Percentiles rank a stretch among this genome's conserved stretches.
These are phyloP conservation scores for Galaxea fascicularis DNA, from an alignment of 92 coral and sea anemone species.

Conservation along the genomic window DNA sequence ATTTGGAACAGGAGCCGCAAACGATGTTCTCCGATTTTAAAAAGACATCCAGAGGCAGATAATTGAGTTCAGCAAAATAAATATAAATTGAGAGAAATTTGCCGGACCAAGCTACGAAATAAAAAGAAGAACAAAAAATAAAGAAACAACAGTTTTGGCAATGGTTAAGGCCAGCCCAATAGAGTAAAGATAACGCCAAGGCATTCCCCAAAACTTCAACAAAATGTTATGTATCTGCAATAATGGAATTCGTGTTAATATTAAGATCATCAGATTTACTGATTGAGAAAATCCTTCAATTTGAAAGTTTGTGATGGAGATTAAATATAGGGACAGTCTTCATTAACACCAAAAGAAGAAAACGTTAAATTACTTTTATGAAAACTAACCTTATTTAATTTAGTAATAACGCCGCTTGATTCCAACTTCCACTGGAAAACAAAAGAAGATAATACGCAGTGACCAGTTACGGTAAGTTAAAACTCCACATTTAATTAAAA, in stretches of 20 bases:
- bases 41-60: neutral
- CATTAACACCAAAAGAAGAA: conserved; percentile 17
- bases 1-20: conserved; percentile 11
- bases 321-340: neutral
- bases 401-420: neutral
- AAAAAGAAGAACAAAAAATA: neutral
- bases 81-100: neutral
- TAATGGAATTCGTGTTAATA: conserved; percentile 3
- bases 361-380: neutral
- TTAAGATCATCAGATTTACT: neutral
- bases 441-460: neutral
- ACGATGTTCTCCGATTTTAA: neutral
- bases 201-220: neutral
- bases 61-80: neutral
- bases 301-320: neutral
- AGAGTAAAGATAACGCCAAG: neutral
- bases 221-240: no score
- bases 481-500: neutral
- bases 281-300: neutral
- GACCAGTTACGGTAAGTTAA: neutral
- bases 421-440: neutral
- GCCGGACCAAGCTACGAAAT: neutral
- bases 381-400: neutral
- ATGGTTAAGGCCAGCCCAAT: neutral
- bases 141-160: neutral